These are phyloP conservation scores for Stenopsyche tienmushanensis DNA, from an alignment of 1,140 invertebrate species.

Conservation along the genomic window DNA sequence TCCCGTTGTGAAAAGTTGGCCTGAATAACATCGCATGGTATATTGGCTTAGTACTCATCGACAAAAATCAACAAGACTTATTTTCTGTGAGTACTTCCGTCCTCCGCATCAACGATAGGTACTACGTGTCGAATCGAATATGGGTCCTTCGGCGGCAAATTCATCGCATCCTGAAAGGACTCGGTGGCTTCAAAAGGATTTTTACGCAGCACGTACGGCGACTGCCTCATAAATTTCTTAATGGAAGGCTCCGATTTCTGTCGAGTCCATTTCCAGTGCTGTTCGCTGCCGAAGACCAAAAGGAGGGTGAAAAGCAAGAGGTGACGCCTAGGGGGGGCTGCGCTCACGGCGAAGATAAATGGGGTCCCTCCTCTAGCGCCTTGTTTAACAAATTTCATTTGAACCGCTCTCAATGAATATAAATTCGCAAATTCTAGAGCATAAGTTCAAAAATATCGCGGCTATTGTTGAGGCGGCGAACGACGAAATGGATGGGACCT, in stretches of 20 bases:
- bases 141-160: too few relatives aligned
- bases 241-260: constrained; percentile 26
- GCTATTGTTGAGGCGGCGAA: neutral
- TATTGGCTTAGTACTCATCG: too few relatives aligned
- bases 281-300: constrained; percentile 4
- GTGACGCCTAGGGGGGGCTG: neutral
- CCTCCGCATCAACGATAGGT: too few relatives aligned
- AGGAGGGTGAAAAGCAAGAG: neutral
- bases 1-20: too few relatives aligned
- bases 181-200: too few relatives aligned
- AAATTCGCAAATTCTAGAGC: constrained; percentile 17
- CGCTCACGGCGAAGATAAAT: neutral
- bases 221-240: constrained; percentile 30
- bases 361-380: neutral
- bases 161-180: too few relatives aligned
- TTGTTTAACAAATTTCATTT: constrained; percentile 35
- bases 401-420: constrained; percentile 15
- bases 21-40: too few relatives aligned
- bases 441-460: constrained; percentile 2
- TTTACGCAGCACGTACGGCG: constrained; percentile 14
- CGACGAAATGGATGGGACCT: neutral
- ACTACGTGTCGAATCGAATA: too few relatives aligned
- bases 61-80: too few relatives aligned
- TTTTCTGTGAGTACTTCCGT: too few relatives aligned
- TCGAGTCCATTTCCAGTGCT: constrained; percentile 7